A percentile compares a stretch with the other conserved stretches of the same genome.
phyloP scores from a whole-genome alignment of 2,888 invertebrate genomes.

The Drosophila merina region DNA sequence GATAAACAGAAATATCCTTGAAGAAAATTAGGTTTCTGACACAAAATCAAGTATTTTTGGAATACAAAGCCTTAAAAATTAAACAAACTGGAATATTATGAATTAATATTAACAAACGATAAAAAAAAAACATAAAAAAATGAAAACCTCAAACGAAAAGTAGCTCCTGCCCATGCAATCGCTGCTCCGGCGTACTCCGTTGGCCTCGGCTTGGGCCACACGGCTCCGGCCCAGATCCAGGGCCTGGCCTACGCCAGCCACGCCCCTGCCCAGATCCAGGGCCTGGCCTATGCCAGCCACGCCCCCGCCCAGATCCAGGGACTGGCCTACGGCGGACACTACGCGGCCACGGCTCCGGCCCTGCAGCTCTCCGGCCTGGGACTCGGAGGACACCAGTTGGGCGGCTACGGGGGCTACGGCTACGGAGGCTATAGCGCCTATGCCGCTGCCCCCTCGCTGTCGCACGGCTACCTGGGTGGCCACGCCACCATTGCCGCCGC shows the following conservation, averaged over 20 bases:
- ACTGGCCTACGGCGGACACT: constrained; percentile 52
- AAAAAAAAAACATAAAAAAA: constrained; percentile 2
- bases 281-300: constrained; percentile 39
- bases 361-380: constrained; percentile 39
- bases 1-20: too few species aligned
- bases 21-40: too few species aligned
- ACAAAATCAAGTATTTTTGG: too few species aligned
- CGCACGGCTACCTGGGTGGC: constrained; percentile 59
- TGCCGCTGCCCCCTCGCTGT: constrained; percentile 55
- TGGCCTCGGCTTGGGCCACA: constrained; percentile 52
- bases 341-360: constrained; percentile 56
- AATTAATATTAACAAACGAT: constrained; percentile 26
- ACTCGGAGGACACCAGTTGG: constrained; percentile 25
- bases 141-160: constrained; percentile 18
- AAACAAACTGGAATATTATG: not conserved
- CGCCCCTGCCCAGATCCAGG: constrained; percentile 31
- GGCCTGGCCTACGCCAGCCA: constrained; percentile 58
- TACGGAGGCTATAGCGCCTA: constrained; percentile 57
- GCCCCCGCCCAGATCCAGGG: constrained; percentile 33
- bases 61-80: too few species aligned
- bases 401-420: constrained; percentile 22
- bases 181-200: constrained; percentile 56
- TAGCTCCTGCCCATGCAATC: constrained; percentile 40
- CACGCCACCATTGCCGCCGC: constrained; percentile 40
- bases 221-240: constrained; percentile 73